Base-by-base conservation (phyloP, 1,140 invertebrate species). In the Pectinophora gossypiella region DNA sequence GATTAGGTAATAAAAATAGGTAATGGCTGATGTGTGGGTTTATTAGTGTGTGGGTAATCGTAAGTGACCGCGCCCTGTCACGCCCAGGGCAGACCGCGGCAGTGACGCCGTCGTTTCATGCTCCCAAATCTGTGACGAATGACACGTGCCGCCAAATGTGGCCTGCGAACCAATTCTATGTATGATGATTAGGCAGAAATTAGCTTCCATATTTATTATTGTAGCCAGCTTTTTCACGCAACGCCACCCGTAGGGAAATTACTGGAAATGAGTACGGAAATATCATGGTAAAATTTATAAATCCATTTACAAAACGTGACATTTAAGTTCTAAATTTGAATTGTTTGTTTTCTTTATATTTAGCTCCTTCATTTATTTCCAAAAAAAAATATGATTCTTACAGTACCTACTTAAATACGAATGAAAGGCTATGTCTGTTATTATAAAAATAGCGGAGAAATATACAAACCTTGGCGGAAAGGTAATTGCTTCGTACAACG, bases 31-130 rank as follows among this genome's bases (percentile, higher is more conserved):
- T 59, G 51, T 45, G 20, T 40, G 61, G 68, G 65, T 72, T 76
- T 68, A 65, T 63, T 47, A 47, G 59, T 59, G 46, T 58, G 55
- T 48, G 51, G 51, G 58, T 62, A 64, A 64, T 67, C 54, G 66
- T 56, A 61, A 61, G 64, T 68, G 64, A 72, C 70, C 74, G 60
- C 76, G 61, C 72, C 74, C 61, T 60, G 74, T 67, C 70, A 63
- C 56, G 16, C 59, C 59, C 76, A 66, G 69, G 53, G 68, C 70
- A 56, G 38, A 51, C 75, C 68, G 36, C 75, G 76, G 63, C 53
- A 78, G 64, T 70, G 64, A 72, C 65, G 67, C 55, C 45, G 63
- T 76, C 64, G 76, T 76, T 78, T 78, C 75, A 75, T 58, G 69
- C 58, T 61, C 32, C 54, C 21, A 68, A 69, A 77, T 68, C 70